Conservation (phyloP, 2,113 vertebrate genomes). For the Craseonycteris thonglongyai region DNA sequence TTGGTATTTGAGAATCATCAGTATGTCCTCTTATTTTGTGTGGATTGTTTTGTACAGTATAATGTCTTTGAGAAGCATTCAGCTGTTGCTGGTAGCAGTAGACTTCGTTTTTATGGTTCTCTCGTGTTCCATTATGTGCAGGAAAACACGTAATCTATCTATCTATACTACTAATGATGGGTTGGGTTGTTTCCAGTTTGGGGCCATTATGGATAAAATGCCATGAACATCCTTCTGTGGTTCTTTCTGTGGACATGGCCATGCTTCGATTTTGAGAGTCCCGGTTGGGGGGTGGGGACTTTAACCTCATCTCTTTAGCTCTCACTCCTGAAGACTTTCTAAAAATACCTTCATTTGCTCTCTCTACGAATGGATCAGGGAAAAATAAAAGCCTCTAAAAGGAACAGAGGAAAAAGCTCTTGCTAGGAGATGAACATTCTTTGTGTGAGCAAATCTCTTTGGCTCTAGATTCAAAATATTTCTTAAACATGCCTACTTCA, state of each 20-base stretch:
- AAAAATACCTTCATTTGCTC: conserved; percentile 37
- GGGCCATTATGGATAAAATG: neutral
- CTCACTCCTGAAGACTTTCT: conserved; percentile 37
- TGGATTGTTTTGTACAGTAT: neutral
- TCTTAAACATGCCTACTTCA: neutral
- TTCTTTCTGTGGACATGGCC: neutral
- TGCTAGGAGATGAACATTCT: neutral
- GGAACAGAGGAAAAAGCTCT: neutral
- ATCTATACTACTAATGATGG: neutral
- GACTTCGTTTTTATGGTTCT: neutral
- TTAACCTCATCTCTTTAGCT: conserved; percentile 35
- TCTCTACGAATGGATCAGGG: conserved; percentile 50
- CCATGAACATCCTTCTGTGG: accelerated
- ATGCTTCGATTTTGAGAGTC: neutral
- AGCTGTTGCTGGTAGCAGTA: neutral
- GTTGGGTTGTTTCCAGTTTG: neutral
- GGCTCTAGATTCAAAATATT: neutral
- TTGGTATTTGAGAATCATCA: neutral
- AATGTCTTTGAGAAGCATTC: neutral
- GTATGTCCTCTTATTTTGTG: neutral
- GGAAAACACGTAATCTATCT: neutral
- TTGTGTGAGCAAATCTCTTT: conserved; percentile 7
- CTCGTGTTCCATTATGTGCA: neutral
- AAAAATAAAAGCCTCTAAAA: conserved; percentile 46
- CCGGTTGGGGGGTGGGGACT: neutral